Conservation (phyloP, 2,113 vertebrate genomes). For the Leuciscus idus region DNA sequence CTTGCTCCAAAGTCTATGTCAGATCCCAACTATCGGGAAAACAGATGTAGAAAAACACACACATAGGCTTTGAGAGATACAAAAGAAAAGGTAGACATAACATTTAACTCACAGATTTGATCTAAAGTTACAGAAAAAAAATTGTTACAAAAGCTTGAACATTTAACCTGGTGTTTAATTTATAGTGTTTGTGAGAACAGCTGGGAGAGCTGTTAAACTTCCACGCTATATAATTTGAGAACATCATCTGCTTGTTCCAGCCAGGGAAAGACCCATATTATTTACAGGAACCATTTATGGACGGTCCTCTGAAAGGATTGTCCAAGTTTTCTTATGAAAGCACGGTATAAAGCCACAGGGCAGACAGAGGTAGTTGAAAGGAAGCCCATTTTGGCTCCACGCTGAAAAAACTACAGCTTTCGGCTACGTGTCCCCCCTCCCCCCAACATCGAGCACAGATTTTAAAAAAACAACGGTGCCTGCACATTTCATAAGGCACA, state of each 20-base stretch:
- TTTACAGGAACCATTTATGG: conserved; percentile 15
- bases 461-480: conserved; percentile 57
- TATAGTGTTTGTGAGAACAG: not conserved
- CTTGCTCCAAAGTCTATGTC: conserved; percentile 39
- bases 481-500: conserved; percentile 46
- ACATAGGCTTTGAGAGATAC: not conserved
- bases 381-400: conserved; percentile 24
- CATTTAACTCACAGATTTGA: not conserved
- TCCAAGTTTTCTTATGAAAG: conserved; percentile 37
- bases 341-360: conserved; percentile 21
- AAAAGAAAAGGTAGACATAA: not conserved
- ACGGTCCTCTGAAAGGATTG: conserved; percentile 13
- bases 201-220: not conserved
- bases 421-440: conserved; percentile 43
- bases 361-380: conserved; percentile 7
- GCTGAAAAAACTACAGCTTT: conserved; percentile 45
- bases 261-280: conserved; percentile 11
- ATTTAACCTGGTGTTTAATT: not conserved
- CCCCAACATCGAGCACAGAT: conserved; percentile 19
- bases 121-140: not conserved
- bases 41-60: not conserved
- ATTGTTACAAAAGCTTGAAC: not conserved
- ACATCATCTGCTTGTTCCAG: not conserved
- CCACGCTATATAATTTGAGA: not conserved
- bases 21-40: not conserved